Conservation (phyloP, 1,140 invertebrate species). For the Rhagoletis pomonella region DNA sequence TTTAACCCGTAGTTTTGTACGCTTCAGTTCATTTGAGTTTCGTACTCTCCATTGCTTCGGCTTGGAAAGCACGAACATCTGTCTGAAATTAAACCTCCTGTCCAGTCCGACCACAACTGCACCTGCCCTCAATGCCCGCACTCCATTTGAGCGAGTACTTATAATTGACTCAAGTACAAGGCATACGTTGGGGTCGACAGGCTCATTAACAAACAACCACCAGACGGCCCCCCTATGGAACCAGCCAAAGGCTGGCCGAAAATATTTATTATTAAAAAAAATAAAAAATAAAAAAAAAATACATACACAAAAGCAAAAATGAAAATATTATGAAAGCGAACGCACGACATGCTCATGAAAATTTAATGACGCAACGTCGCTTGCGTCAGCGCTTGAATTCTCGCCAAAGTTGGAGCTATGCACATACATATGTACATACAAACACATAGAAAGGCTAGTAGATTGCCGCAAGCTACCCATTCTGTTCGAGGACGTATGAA, state of each 20-base stretch:
- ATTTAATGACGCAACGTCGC: constrained; percentile 57
- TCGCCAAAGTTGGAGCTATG: not conserved
- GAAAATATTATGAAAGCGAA: constrained; percentile 37
- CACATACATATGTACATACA: too few species aligned
- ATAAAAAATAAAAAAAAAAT: not conserved
- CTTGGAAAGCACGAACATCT: too few species aligned
- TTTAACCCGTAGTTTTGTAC: too few species aligned
- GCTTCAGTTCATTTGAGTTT: too few species aligned
- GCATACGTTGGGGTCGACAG: constrained; percentile 56
- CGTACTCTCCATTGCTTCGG: too few species aligned
- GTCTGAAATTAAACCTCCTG: too few species aligned
- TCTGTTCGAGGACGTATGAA: not conserved
- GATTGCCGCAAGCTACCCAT: not conserved
- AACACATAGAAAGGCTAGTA: not conserved
- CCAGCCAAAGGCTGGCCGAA: constrained; percentile 11
- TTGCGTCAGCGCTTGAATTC: not conserved
- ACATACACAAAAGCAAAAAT: not conserved
- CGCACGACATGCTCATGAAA: constrained; percentile 58
- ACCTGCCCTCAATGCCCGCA: not conserved
- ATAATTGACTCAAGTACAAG: constrained; percentile 58
- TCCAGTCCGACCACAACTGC: not conserved
- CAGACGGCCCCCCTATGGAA: not conserved
- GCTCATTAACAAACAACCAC: constrained; percentile 53
- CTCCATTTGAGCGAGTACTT: not conserved
- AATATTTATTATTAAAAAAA: not conserved